Base-by-base conservation (phyloP, 1,140 invertebrate species). In the Microplitis mediator region DNA sequence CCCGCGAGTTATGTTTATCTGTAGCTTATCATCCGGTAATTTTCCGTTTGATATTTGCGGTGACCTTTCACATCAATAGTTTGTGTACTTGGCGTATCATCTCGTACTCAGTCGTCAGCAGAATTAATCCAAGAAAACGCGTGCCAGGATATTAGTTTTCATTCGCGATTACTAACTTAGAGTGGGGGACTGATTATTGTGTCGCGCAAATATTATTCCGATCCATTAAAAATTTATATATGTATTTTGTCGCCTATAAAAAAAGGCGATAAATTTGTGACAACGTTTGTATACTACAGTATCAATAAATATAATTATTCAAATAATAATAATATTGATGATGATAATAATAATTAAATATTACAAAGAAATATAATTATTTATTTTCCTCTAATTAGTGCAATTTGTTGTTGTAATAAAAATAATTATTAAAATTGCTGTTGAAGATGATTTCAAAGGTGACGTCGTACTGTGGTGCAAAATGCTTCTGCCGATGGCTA, bases 401-500 rank as follows among this genome's bases (percentile, higher is more conserved):
- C 5, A 11, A 14, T 54, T 54, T 54, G n/a, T 54, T 54, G 3
- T 39, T 39, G 8, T 65, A 8, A 31, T 23, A 34, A 31, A 11
- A 39, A 51, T 23, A 8, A 34, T 6, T 3, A 6, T 54, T 62
- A 11, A 74, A 73, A 51, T 75, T 69, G 65, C 76, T 74, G 2
- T 82, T 84, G 34, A 76, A 89, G 91, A 89, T 69, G 88, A 89
- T 5, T 97, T 95, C 82, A 88, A 92, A 79, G 92, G 95, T 3
- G 92, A 97, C 85, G 80, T 95, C 9, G 85, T 90, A 56, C 86
- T 97, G n/a, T 95, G 95, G 94, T 91, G 95, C 80, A 92, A 93
- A 76, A 83, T 97, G 61, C 81, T 98, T n/a, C 87, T 98, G 36
- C 96, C 96, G 0, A 92, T 91, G 23, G 92, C 93, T 50, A 89